Evolutionary conservation across 2,113 vertebrate genomes (phyloP), one percentile per base, ranked within the genome.

Genomic region (Serilophus lunatus): DNA sequence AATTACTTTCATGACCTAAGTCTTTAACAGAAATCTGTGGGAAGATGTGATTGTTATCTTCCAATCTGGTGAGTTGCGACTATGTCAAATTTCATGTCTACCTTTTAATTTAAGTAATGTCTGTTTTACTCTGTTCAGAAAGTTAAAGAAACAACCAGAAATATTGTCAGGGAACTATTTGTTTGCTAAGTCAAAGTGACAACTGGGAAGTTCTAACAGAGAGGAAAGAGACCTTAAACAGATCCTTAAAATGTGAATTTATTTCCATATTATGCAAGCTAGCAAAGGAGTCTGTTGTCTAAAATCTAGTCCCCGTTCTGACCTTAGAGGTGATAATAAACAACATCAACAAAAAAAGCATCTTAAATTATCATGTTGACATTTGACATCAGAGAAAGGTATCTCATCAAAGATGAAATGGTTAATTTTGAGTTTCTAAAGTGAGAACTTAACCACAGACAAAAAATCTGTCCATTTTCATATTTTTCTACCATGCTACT

Each of bases 371-470:
- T 20, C 42, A 57, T 89, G n/a, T 33, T 95, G 74, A 66, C 36
- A 76, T 35, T 84, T 93, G 59, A 79, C 38, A 69, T 80, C n/a
- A 72, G 81, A 92, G 47, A 60, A 95, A 93, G 74, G 82, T 57
- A 51, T 86, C 56, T 95, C 49, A 64, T 96, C 63, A 93, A 91
- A 96, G 82, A 90, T 31, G 38, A 95, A 97, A 83, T 82, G 33
- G 51, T 93, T 96, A 84, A 80, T 12, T 95, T 93, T 90, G 57
- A 7, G 31, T 96, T 96, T 97, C 74, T 83, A 70, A 88, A 94
- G 74, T 90, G 70, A 44, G 26, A 96, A 63, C 29, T 51, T 60
- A 81, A 81, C 22, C 16, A 26, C 12, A 63, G 56, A 47, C 12
- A 60, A 45, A 18, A 82, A 63, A 47, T 13, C 24, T 70, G 13